Base-by-base conservation (phyloP, 2,888 invertebrate species). In the Anticlea derivata region DNA sequence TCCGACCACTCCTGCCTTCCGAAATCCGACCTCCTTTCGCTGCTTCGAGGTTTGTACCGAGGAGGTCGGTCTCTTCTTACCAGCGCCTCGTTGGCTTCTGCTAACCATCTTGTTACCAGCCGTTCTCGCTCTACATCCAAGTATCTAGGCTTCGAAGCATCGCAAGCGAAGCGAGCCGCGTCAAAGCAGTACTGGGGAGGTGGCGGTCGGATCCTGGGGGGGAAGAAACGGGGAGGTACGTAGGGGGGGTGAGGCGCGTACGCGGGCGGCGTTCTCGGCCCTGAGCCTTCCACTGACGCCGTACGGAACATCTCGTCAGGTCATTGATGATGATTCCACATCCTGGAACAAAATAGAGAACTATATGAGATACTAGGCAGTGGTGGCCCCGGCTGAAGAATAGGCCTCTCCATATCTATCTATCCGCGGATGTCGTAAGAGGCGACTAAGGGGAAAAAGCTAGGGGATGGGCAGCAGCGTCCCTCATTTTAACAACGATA, bases 141-240 rank as follows among this genome's bases (percentile, higher is more conserved):
- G 69, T 91, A 91, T 40, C 91, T 63, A 0, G 91, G 91, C 55
- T 90, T 89, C 17, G 88, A 89, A 10, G 89, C 89, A 59, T 91
- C 91, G 66, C 87, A 86, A 58, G 90, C 91, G 77, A 91, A 91
- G 53, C 91, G 83, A 1, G 91, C 91, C 13, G 91, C 91, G 63
- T 91, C 91, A 71, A 91, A 91, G 74, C 90, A 91, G 78, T 91
- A 90, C 39, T 90, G 91, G 1, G 91, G 91, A 7, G 91, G 91
- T 6, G 90, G 89, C 1, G 88, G 87, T 8, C 88, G 80, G 50
- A 86, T 83, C 12, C 89, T 76, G 33, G 88, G 87, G 11, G 89
- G 89, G 63, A 84, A 87, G 75, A 87, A 88, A 35, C 89, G 86
- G 50, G 88, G 89, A 1, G 86, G 87, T 55, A 79, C 83, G 78